Evolutionary conservation across 2,888 invertebrate genomes (phyloP).

Genomic region (Tetragonula carbonaria): DNA sequence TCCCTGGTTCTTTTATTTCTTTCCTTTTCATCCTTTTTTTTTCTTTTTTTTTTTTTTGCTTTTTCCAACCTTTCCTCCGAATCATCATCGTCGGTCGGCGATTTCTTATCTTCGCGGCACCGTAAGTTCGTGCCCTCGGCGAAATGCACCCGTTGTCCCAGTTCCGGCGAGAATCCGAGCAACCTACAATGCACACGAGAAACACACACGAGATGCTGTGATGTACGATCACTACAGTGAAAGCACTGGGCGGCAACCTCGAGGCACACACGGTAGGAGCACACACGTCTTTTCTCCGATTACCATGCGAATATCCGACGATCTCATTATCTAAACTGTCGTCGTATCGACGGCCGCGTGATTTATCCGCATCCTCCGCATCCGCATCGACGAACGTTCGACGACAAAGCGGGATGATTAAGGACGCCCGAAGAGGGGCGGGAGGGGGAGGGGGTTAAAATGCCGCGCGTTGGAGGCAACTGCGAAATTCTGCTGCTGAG

Average conservation of each 20-base stretch:
- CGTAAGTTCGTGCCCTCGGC: slow-evolving; percentile 82
- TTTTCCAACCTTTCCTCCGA: slow-evolving; percentile 79
- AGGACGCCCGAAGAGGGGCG: neutral
- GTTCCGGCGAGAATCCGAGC: slow-evolving; percentile 81
- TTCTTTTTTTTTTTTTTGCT: too few species aligned
- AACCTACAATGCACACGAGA: slow-evolving; percentile 83
- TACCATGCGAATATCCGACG: neutral
- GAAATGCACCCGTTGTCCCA: slow-evolving; percentile 83
- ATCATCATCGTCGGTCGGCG: slow-evolving; percentile 73
- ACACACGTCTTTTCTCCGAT: slow-evolving; percentile 28
- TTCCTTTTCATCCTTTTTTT: too few species aligned
- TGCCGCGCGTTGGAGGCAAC: too few species aligned
- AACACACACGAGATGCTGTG: slow-evolving; percentile 65
- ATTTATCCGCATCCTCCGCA: neutral
- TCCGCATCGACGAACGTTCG: neutral
- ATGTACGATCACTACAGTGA: slow-evolving; percentile 48
- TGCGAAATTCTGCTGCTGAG: neutral
- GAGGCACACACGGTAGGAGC: slow-evolving; percentile 41
- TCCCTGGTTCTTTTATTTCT: neutral
- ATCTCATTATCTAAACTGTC: neutral
- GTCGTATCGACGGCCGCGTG: neutral
- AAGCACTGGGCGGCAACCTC: slow-evolving; percentile 22
- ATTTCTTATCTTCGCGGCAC: slow-evolving; percentile 81
- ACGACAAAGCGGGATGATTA: neutral
- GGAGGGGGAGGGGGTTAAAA: neutral